Base-by-base conservation (phyloP, 2,888 invertebrate species). In the Notodonta dromedarius region DNA sequence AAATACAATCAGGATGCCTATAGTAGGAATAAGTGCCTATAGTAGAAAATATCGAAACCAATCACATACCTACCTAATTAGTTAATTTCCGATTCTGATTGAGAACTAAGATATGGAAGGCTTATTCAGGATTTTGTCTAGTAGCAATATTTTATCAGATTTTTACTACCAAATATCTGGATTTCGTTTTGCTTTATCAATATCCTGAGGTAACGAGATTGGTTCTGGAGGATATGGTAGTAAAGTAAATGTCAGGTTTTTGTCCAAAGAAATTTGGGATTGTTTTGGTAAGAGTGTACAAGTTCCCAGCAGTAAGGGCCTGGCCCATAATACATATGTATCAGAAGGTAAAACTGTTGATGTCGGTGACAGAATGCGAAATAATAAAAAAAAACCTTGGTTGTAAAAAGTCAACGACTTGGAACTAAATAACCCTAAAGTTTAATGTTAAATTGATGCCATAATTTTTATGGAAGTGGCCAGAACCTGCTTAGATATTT, bases 181-280 rank as follows among this genome's bases (percentile, higher is more conserved):
- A 57, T 67, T 67, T 64, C 59, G 67, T 67, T 65, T 61, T 56
- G 62, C 59, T 70, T 59, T 52, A 64, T 61, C 52, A 53, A 54
- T 67, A 58, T 61, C 54, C 12, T 59, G 12, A 51, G 53, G 53
- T 53, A 53, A 35, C 53, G n/a, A 53, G 53, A 53, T 53, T 35
- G 32, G 32, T 32, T 53, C 53, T 35, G 8, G 32, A 12, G 9
- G 16, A 16, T 50, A 12, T 50, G 16, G 50, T 9, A 16, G 14
- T 16, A 8, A 9, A 50, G 16, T 16, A 50, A 50, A 50, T 50
- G 9, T 16, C 50, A 50, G 16, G 16, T 50, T 16, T 50, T 11
- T 50, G 50, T 50, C 50, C 16, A 5, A 50, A 50, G 16, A 16
- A 9, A 50, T 50, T 50, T 16, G 2, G 50, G 50, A 16, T 50